Base-by-base conservation (phyloP, 2,888 invertebrate species). In the Antheraea yamamai region DNA sequence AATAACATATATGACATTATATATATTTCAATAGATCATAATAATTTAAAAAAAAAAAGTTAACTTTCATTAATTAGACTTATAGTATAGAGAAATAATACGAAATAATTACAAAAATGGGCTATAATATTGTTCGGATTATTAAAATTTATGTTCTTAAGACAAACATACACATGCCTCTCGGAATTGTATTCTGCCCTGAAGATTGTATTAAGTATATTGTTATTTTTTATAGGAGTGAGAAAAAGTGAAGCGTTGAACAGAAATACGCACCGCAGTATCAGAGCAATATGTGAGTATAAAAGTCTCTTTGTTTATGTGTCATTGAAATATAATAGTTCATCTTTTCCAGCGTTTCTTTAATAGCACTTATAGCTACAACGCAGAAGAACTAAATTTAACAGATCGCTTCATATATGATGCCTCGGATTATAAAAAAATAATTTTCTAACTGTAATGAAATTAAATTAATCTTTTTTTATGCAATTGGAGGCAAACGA, bases 221-320 rank as follows among this genome's bases (percentile, higher is more conserved):
- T 18, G 35, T 30, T 18, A 35, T 7, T 35, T 10, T 12, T 81
- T 82, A n/a, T 81, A 87, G 87, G 80, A 73, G 73, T 79, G 70
- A 77, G 80, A 30, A 79, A 74, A 73, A 76, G 76, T 58, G 72
- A 18, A 20, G 77, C 78, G 35, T 68, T 70, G 39, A 72, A 66
- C 74, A 39, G 68, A 51, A 78, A 77, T 75, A 80, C 79, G 4
- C 2, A 70, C 39, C 82, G 83, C 30, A 78, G 71, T 66, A 71
- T 76, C 64, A 79, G 81, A 74, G 78, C 80, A 18, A 77, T 82
- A 47, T 84, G 87, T 85, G 79, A 73, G 80, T 77, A 73, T 16
- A 2, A 55, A 39, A 39, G 35, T 39, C 35, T 39, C 35, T 39
- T 39, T 39, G 35, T 39, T 7, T 7, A 39, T 39, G 35, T 35